Percentiles rank a stretch among this genome's conserved stretches.
phyloP scores from a whole-genome alignment of 2,797 vertebrate genomes.

The Chaetophractus vellerosus region DNA sequence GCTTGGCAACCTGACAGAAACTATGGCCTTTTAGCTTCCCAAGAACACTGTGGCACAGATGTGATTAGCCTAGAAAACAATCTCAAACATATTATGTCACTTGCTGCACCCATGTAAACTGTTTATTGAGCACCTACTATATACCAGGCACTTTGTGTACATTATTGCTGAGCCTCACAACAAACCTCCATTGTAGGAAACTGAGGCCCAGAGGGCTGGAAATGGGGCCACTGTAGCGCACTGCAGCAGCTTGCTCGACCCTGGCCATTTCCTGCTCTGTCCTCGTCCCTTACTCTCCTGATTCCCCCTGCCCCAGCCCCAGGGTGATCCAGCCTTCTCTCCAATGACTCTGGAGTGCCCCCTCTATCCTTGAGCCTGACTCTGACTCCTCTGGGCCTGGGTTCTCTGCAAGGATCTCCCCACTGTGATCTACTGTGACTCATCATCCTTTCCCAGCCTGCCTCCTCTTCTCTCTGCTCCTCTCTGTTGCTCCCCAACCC shows the following conservation, averaged over 20 bases:
- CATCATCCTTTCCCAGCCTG: background rate
- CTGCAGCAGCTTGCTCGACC: background rate
- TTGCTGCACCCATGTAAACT: background rate
- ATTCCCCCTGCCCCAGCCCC: background rate
- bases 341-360: background rate
- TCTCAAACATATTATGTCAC: background rate
- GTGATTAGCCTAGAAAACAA: background rate
- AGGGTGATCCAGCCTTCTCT: background rate
- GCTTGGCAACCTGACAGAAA: background rate
- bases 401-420: background rate
- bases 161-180: background rate
- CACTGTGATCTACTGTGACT: background rate
- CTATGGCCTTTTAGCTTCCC: background rate
- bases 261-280: background rate
- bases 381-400: background rate
- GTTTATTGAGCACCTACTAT: background rate
- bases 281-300: background rate
- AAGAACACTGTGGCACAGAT: background rate
- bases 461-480: background rate
- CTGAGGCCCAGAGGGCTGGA: background rate
- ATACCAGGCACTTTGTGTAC: background rate
- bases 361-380: background rate
- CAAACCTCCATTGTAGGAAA: background rate
- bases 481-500: background rate
- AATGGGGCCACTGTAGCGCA: accelerated